Evolutionary conservation across 2,797 vertebrate species (phyloP), one percentile per base, ranked within the genome.

Genomic region (Molossus alvarezi): DNA sequence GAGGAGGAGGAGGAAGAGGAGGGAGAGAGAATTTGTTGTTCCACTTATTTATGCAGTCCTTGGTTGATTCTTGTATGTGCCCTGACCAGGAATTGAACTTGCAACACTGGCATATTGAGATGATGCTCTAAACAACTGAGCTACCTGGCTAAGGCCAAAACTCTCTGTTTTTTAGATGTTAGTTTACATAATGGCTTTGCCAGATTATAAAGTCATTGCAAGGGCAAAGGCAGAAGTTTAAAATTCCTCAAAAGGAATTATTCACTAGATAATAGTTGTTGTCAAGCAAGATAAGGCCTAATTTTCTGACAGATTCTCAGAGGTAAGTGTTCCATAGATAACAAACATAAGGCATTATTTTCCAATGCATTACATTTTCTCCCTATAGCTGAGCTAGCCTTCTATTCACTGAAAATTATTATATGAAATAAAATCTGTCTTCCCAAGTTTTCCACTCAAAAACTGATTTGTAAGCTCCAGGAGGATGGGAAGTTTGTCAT

Each of bases 371-470:
- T 95, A 29, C 71, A 69, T 94, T 37, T 27, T 33, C 75, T 53
- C 41, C 21, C 73, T 73, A 27, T 86, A 82, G 62, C 65, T 4
- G 9, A 67, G 17, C 41, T 80, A 64, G 92, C 81, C 85, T 93
- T 96, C 73, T 94, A 86, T 15, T 55, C 76, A 60, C 60, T 91
- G 67, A 92, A 94, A 96, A 92, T 91, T 95, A 97, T 89, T 92
- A 33, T 67, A 87, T 58, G 80, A 93, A 92, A 95, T 94, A 95
- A 97, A 97, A 97, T 94, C 80, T 90, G 67, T 86, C 72, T 95
- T 95, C 88, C 62, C 33, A 53, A 91, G 80, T 90, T 97, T 96
- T 95, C 79, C 83, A 91, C 95, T 97, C 82, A 77, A 93, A 92
- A 94, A 57, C 41, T 85, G 86, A 96, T 89, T 91, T 93, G 72